Percentiles rank a stretch among this genome's conserved stretches.
These are phyloP conservation scores for Huso huso DNA, from an alignment of 2,797 vertebrate species.

Conservation along the genomic window DNA sequence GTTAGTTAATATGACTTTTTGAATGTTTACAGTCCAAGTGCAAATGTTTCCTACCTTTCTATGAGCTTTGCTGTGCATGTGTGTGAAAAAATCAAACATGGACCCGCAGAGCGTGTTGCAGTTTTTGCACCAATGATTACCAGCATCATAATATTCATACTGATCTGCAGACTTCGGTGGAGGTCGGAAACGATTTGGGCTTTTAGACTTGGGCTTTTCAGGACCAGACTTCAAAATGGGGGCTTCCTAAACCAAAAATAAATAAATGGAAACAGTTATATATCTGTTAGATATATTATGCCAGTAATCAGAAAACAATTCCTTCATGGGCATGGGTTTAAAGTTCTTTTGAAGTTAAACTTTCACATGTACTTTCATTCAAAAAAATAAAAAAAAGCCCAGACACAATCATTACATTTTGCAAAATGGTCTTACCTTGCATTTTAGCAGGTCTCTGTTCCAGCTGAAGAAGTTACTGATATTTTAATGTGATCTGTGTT, in stretches of 20 bases:
- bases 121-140: conserved; percentile 94
- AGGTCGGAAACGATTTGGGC: neutral
- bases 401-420: conserved; percentile 16
- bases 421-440: conserved; percentile 47
- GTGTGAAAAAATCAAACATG: conserved; percentile 94
- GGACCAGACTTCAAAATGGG: conserved; percentile 9
- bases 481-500: conserved; percentile 14
- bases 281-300: no score
- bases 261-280: no score
- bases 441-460: conserved; percentile 32
- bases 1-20: no score
- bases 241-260: conserved; percentile 27
- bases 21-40: neutral
- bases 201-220: conserved; percentile 25
- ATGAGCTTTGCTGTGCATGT: conserved; percentile 89
- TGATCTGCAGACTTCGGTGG: conserved; percentile 30
- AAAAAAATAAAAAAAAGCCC: conserved; percentile 9
- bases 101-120: conserved; percentile 86
- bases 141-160: conserved; percentile 91
- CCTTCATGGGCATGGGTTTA: no score
- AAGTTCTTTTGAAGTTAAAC: no score
- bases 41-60: conserved; percentile 74
- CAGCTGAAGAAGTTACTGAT: conserved; percentile 27
- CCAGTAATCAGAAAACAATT: no score
- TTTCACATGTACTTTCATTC: no score